Percentiles rank a stretch among this genome's conserved stretches.
Conservation (phyloP, 2,888 invertebrate genomes). For the Drosophila diplacantha region DNA sequence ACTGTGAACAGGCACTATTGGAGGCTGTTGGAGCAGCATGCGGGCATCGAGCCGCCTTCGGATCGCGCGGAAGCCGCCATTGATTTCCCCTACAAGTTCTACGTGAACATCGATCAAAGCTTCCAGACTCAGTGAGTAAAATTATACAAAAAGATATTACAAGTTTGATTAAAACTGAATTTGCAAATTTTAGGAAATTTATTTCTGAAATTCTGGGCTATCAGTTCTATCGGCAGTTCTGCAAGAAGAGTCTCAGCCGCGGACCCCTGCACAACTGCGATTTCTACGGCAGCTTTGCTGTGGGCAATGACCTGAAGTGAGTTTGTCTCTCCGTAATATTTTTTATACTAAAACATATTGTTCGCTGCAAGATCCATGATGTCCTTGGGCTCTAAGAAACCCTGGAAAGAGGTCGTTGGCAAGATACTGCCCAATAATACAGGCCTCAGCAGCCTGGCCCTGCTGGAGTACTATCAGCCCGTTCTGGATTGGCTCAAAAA, state of each 20-base stretch:
- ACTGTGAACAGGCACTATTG: conserved; percentile 84
- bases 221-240: conserved; percentile 87
- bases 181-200: conserved; percentile 81
- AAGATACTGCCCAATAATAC: conserved; percentile 85
- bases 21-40: conserved; percentile 81
- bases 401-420: conserved; percentile 87
- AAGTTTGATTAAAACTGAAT: accelerated
- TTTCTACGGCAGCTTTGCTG: conserved; percentile 86
- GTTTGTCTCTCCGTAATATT: not conserved
- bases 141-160: accelerated
- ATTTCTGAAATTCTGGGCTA: conserved; percentile 90
- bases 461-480: conserved; percentile 89
- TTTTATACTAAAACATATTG: not conserved
- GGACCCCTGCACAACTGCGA: conserved; percentile 89
- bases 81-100: conserved; percentile 87
- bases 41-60: conserved; percentile 83
- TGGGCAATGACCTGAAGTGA: conserved; percentile 83
- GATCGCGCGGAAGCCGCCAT: conserved; percentile 83
- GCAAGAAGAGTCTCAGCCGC: conserved; percentile 85
- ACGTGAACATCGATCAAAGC: conserved; percentile 78
- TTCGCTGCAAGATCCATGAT: conserved; percentile 77
- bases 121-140: conserved; percentile 72
- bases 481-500: conserved; percentile 67
- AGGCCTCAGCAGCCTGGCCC: conserved; percentile 84
- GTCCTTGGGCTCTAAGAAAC: conserved; percentile 83